phyloP scores from a whole-genome alignment of 2,888 invertebrate genomes.

The Helleia helle region DNA sequence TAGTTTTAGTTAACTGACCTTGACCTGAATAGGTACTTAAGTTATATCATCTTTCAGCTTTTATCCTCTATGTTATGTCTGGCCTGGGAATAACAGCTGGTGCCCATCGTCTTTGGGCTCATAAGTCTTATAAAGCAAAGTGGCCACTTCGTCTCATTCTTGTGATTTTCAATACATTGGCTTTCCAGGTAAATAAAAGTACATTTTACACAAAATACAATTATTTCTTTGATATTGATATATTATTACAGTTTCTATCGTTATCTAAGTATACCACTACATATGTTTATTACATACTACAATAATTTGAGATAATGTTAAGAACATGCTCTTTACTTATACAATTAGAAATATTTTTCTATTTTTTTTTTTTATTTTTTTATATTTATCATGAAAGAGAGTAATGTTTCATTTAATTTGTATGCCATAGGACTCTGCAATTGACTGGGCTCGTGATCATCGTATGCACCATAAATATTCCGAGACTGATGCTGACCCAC shows the following conservation, averaged over 20 bases:
- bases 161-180: constrained; percentile 88
- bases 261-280: no score
- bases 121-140: constrained; percentile 95
- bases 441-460: constrained; percentile 87
- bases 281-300: no score
- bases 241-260: no score
- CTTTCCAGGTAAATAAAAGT: constrained; percentile 88
- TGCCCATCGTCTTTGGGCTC: constrained; percentile 96
- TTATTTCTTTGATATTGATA: no score
- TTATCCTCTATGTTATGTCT: constrained; percentile 81
- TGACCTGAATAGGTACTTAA: background rate
- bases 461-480: constrained; percentile 94
- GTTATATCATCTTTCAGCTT: constrained; percentile 61
- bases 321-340: no score
- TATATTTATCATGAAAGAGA: background rate
- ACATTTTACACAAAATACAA: no score
- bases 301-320: no score
- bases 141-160: constrained; percentile 89
- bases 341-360: no score
- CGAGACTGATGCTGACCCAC: constrained; percentile 95
- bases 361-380: no score
- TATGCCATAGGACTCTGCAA: constrained; percentile 83
- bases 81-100: constrained; percentile 97
- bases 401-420: no score
- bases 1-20: background rate